Percentiles rank a stretch among this genome's conserved stretches.
Conservation (phyloP, 2,797 vertebrate species). For the Enteromius radiatus region DNA sequence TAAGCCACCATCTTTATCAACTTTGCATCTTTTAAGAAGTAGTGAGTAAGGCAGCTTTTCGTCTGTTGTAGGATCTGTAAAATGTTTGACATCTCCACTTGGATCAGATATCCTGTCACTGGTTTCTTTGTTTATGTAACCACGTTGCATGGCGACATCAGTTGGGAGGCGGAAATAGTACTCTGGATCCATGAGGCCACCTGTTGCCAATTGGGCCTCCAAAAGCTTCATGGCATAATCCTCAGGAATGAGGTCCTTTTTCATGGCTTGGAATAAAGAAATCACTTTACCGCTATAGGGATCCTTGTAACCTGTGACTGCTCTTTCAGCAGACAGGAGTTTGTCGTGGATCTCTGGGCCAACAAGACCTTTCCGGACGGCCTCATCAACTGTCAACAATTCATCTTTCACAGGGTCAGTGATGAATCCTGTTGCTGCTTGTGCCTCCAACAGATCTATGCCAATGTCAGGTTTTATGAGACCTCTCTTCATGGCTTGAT, state of each 20-base stretch:
- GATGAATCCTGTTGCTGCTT: constrained; percentile 95
- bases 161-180: constrained; percentile 91
- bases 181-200: constrained; percentile 90
- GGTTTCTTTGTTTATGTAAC: constrained; percentile 91
- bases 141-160: constrained; percentile 89
- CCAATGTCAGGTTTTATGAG: constrained; percentile 85
- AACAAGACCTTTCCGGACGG: constrained; percentile 91
- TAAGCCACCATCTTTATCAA: constrained; percentile 81
- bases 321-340: constrained; percentile 92
- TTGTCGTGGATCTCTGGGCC: constrained; percentile 95
- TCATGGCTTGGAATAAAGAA: constrained; percentile 97
- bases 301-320: constrained; percentile 93
- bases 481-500: constrained; percentile 91
- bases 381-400: constrained; percentile 92
- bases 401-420: constrained; percentile 89
- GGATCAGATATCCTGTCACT: constrained; percentile 84
- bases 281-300: constrained; percentile 93
- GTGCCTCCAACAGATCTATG: constrained; percentile 89
- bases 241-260: constrained; percentile 88
- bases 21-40: constrained; percentile 85
- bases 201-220: constrained; percentile 92
- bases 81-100: constrained; percentile 80
- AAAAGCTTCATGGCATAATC: constrained; percentile 92
- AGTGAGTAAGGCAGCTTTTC: constrained; percentile 89
- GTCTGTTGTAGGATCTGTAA: constrained; percentile 86